A percentile compares a stretch with the other conserved stretches of the same genome.
phyloP scores from a whole-genome alignment of 2,888 invertebrate species.

The Argynnis bischoffii region DNA sequence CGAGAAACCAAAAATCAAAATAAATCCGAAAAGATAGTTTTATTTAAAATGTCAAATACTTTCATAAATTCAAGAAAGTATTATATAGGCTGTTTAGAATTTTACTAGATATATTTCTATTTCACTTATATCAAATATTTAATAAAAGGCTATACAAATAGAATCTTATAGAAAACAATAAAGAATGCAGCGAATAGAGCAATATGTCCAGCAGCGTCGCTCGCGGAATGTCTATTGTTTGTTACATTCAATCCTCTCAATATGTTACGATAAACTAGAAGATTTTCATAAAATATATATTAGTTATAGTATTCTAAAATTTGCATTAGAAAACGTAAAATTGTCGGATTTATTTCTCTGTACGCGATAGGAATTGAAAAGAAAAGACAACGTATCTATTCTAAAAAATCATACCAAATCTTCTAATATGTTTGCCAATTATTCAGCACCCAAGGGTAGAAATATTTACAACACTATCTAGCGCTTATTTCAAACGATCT shows the following conservation, averaged over 20 bases:
- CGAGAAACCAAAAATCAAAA: no score
- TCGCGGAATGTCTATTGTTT: constrained; percentile 10
- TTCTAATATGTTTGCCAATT: constrained; percentile 2
- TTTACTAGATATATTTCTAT: not conserved
- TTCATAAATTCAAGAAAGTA: no score
- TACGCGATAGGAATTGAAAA: not conserved
- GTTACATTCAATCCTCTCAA: constrained; percentile 8
- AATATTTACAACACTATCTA: not conserved
- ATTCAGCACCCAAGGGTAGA: constrained; percentile 12
- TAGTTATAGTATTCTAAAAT: not conserved
- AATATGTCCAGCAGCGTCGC: constrained; percentile 11
- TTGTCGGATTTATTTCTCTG: not conserved
- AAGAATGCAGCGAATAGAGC: constrained; percentile 10
- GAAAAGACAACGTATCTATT: not conserved
- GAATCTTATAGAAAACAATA: constrained; percentile 8
- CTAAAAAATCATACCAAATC: constrained; percentile 2
- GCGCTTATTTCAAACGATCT: no score
- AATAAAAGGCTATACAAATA: constrained; percentile 14
- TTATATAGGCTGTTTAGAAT: no score
- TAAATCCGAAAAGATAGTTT: no score
- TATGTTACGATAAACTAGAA: not conserved
- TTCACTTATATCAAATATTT: constrained; percentile 2
- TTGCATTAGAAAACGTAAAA: not conserved
- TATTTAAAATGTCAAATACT: no score
- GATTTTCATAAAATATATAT: not conserved